Base-by-base conservation (phyloP, 1,140 invertebrate genomes). In the Drosophila ambigua region DNA sequence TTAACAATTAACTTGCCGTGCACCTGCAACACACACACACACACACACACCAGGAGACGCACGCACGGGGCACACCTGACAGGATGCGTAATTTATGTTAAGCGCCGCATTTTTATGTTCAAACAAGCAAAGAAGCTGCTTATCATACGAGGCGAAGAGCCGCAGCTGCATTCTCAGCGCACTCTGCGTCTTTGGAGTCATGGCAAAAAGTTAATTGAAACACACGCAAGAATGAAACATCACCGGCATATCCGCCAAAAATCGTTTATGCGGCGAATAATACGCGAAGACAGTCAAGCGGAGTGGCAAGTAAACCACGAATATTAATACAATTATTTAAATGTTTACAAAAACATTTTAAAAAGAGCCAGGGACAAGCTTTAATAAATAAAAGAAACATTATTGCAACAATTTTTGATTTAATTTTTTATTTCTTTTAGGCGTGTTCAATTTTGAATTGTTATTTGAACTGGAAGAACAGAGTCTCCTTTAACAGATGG, bases 151-250 rank as follows among this genome's bases (percentile, higher is more conserved):
- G 49, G 57, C 52, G 63, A 55, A 57, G 62, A 57, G 62, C 54
- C 67, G 48, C 77, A 63, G 63, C 67, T 58, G 57, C 62, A 52
- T 72, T 62, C 63, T 61, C 62, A 44, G 48, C 44, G 61, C 51
- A 57, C 66, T 62, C 66, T 50, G 46, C 63, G 24, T 75, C 83
- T 87, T 82, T 54, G 71, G 83, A 69, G 66, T 53, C 60, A 74
- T 49, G 78, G 82, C 82, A 87, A 87, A 88, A 87, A 87, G 82
- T 87, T 87, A 87, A 87, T 87, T 87, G 82, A 87, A 87, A 88
- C 78, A 88, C 82, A 79, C 57, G 75, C 78, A 72, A 87, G 69
- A 79, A 72, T 87, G 78, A 78, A 85, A 64, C 44, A 72, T 66
- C 74, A 69, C 64, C 50, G 51, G 60, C 61, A 62, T 54, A 41